Conservation (phyloP, 2,113 vertebrate genomes). For the Ammodytes dubius region DNA sequence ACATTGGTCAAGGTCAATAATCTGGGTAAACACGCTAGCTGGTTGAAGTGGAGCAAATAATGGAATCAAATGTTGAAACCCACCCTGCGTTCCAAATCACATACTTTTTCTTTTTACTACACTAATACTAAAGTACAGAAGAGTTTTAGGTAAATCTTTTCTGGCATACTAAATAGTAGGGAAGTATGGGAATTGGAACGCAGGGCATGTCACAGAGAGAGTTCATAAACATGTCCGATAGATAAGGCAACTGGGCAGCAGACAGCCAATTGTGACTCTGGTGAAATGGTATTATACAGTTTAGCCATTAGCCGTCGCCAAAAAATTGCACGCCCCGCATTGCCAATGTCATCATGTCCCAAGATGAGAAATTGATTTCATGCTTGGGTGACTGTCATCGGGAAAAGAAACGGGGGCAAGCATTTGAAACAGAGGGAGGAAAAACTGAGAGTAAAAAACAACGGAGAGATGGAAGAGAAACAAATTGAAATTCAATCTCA, state of each 20-base stretch:
- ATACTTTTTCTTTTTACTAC: no score
- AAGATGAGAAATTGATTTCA: slow-evolving; percentile 76
- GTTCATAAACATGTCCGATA: slow-evolving; percentile 48
- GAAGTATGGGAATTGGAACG: no score
- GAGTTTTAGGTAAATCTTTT: no score
- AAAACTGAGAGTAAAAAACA: slow-evolving; percentile 3
- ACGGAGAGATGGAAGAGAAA: slow-evolving; percentile 14
- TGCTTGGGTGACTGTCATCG: slow-evolving; percentile 61
- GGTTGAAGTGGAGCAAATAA: slow-evolving; percentile 18
- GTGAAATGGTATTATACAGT: slow-evolving; percentile 48
- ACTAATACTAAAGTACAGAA: no score
- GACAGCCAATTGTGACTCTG: slow-evolving; percentile 46
- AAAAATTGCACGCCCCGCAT: slow-evolving; percentile 43
- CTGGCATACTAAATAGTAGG: no score
- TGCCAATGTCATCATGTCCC: slow-evolving; percentile 72
- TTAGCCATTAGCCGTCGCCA: slow-evolving; percentile 58
- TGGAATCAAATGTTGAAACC: slow-evolving; percentile 44
- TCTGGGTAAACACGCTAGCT: neutral
- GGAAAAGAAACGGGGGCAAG: slow-evolving; percentile 18
- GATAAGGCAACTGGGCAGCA: slow-evolving; percentile 45
- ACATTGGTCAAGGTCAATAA: slow-evolving; percentile 58
- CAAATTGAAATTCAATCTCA: slow-evolving; percentile 10
- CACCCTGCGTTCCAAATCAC: neutral
- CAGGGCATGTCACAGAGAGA: slow-evolving; percentile 11
- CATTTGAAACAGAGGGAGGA: neutral